phyloP scores from a whole-genome alignment of 2,888 invertebrate species.

The Pemphredon lugubris region DNA sequence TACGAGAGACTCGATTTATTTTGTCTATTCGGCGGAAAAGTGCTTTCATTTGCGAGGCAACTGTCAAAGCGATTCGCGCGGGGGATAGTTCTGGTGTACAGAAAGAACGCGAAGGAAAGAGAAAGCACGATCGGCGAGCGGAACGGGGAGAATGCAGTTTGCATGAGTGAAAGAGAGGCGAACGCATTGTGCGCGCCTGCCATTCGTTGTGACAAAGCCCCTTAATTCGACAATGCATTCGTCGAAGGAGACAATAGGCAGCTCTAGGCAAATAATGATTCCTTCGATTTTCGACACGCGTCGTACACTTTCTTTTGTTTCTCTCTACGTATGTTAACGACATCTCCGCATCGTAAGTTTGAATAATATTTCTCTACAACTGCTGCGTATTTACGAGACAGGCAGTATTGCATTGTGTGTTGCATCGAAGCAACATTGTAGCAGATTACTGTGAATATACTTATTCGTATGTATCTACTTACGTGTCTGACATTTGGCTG shows the following conservation, averaged over 20 bases:
- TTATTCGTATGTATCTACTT: no score
- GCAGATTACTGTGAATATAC: no score
- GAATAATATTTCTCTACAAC: conserved; percentile 51
- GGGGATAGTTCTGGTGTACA: conserved; percentile 6
- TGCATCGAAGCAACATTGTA: no score
- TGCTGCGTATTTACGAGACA: no score
- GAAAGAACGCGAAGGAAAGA: conserved; percentile 8
- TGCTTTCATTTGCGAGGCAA: conserved; percentile 69
- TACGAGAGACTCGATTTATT: conserved; percentile 69
- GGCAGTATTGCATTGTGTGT: no score
- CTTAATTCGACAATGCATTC: conserved; percentile 70
- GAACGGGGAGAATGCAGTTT: background rate
- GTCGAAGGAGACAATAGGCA: conserved; percentile 60
- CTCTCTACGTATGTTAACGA: conserved; percentile 16
- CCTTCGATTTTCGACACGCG: conserved; percentile 56
- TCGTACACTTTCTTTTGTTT: conserved; percentile 26
- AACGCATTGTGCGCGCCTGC: conserved; percentile 59
- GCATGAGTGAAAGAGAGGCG: conserved; percentile 17
- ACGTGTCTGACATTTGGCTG: no score
- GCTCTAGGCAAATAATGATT: conserved; percentile 65
- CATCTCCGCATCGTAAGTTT: conserved; percentile 19
- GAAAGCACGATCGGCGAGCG: background rate
- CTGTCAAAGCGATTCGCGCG: conserved; percentile 53
- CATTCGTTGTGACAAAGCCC: conserved; percentile 67
- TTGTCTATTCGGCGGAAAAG: conserved; percentile 72